Conservation (phyloP, 2,113 vertebrate genomes). For the Typhlomys cinereus region DNA sequence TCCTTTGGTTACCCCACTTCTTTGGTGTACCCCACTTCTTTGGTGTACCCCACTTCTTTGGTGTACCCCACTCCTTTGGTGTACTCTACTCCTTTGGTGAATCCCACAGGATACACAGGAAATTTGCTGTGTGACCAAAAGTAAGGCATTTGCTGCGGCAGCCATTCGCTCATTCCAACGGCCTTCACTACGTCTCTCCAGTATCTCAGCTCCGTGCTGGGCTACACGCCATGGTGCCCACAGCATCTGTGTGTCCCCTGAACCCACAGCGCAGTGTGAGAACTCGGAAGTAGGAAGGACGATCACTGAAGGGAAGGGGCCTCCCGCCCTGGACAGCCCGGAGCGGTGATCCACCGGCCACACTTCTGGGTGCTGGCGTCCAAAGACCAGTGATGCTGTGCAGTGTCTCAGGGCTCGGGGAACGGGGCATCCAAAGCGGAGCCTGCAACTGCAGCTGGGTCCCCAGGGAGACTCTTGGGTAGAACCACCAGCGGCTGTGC, state of each 20-base stretch:
- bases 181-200: background rate
- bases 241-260: background rate
- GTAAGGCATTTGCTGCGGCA: background rate
- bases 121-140: slow-evolving; percentile 36
- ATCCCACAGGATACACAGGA: background rate
- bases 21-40: too few relatives aligned
- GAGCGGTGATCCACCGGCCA: background rate
- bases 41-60: too few relatives aligned
- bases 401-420: too few relatives aligned
- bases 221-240: background rate
- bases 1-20: too few relatives aligned
- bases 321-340: background rate
- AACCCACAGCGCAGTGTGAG: background rate
- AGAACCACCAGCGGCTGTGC: background rate
- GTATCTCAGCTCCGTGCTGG: background rate
- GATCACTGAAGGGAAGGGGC: background rate
- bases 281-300: background rate
- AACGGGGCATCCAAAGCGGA: background rate
- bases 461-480: background rate
- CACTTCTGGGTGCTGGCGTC: background rate
- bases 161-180: background rate
- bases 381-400: too few relatives aligned
- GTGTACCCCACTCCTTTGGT: too few relatives aligned
- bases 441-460: background rate
- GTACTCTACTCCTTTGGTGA: too few relatives aligned